Base-by-base conservation (phyloP, 2,888 invertebrate species). In the Calameuta filiformis region DNA sequence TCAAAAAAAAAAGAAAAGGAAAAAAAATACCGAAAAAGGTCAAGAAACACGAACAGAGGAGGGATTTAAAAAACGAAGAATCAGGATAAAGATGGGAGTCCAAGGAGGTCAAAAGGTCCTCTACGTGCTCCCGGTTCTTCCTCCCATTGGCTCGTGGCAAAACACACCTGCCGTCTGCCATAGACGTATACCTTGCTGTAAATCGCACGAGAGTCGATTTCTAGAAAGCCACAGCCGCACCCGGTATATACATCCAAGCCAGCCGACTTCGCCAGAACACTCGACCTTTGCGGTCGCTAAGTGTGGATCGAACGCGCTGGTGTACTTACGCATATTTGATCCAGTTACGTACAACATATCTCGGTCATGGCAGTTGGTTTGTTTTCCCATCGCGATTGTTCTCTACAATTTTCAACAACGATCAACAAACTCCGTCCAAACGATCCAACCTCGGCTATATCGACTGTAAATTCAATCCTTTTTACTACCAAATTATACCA, bases 111-210 rank as follows among this genome's bases (percentile, higher is more conserved):
- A 89, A 86, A 84, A 87, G 90, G 88, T 89, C 88, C 85, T 83
- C 84, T 88, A 89, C 90, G 90, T 90, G 89, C 88, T 86, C 86
- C 88, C 86, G 56, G 86, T 87, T 88, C 86, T 84, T 82, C 80
- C 23, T 56, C 6, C 56, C 23, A 56, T 56, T 56, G 78, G 75
- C 78, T 71, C 71, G 80, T 79, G 79, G 85, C 84, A 85, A 87
- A 87, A 87, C 87, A 88, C 87, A 87, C 87, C 88, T 88, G 88
- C 83, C 83, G 78, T 56, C 56, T 56, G 2, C 56, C 56, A 56
- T 23, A 56, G 56, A 6, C 15, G 23, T 56, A 56, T 23, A 56
- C 56, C 56, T 56, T 23, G 56, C 9, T 56, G 56, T 6, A 23
- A 56, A 56, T 56, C 56, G 56, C 56, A 56, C 23, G 23, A 56